Percentiles rank a stretch among this genome's conserved stretches.
Evolutionary conservation across 2,888 invertebrate genomes (phyloP).

Genomic region (Romanomermis culicivorax): DNA sequence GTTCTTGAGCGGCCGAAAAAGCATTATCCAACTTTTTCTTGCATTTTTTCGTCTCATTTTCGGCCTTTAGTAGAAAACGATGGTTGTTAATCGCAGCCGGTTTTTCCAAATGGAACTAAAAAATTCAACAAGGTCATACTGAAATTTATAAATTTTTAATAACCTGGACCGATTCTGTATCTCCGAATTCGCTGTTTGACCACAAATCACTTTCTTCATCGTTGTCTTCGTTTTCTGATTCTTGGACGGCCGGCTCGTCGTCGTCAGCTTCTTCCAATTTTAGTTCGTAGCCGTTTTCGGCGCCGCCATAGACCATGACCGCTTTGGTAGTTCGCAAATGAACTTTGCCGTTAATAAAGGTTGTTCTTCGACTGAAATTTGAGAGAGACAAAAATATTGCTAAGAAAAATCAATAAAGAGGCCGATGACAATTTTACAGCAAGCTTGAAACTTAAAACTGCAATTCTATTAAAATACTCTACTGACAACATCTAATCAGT

Average conservation of each 20-base stretch:
- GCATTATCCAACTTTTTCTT: slow-evolving; percentile 22
- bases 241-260: neutral
- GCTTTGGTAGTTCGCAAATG: neutral
- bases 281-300: neutral
- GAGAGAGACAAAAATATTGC: too few relatives aligned
- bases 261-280: neutral
- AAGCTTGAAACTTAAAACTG: too few relatives aligned
- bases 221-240: slow-evolving; percentile 19
- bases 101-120: too few relatives aligned
- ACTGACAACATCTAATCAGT: neutral
- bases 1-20: slow-evolving; percentile 39
- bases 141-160: neutral
- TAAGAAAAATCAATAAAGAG: too few relatives aligned
- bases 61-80: too few relatives aligned
- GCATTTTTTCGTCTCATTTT: too few relatives aligned
- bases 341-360: neutral
- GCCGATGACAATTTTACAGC: too few relatives aligned
- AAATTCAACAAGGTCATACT: too few relatives aligned
- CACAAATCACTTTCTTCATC: slow-evolving; percentile 16
- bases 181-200: neutral
- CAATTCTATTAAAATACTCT: too few relatives aligned
- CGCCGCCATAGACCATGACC: neutral
- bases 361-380: neutral
- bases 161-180: neutral
- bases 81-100: neutral